Conservation (phyloP, 2,888 invertebrate genomes). For the Apamea crenata region DNA sequence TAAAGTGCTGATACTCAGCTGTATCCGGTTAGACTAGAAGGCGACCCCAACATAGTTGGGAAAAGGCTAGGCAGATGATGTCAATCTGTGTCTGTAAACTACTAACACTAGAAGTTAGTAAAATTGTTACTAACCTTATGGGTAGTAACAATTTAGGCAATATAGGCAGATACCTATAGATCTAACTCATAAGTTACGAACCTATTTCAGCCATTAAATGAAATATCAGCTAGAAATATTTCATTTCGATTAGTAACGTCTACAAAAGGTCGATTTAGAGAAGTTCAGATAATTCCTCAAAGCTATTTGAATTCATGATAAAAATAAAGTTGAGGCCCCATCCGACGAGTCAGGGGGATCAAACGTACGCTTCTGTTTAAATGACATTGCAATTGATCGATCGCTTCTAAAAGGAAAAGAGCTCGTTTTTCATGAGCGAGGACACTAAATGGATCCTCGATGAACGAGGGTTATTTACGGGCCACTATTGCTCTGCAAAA, state of each 20-base stretch:
- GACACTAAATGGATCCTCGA: slow-evolving; percentile 85
- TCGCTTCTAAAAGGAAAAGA: slow-evolving; percentile 78
- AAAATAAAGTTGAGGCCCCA: slow-evolving; percentile 45
- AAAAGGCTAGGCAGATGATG: too few relatives aligned
- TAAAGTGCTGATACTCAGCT: too few relatives aligned
- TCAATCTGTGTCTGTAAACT: too few relatives aligned
- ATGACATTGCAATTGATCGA: slow-evolving; percentile 87
- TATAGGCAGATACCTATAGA: too few relatives aligned
- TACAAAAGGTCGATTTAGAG: neutral
- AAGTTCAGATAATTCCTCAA: neutral
- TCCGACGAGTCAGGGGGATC: slow-evolving; percentile 76
- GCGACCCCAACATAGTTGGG: too few relatives aligned
- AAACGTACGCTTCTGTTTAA: slow-evolving; percentile 80
- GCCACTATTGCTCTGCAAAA: slow-evolving; percentile 78
- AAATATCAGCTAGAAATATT: neutral
- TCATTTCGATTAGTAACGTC: neutral
- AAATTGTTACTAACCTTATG: too few relatives aligned
- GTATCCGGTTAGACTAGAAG: too few relatives aligned
- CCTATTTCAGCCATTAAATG: neutral
- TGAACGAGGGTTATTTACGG: slow-evolving; percentile 84
- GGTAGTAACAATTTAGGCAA: too few relatives aligned
- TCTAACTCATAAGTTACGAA: neutral
- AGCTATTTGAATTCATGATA: slow-evolving; percentile 31
- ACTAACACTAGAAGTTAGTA: too few relatives aligned
- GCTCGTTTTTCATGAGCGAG: slow-evolving; percentile 85